A percentile compares a stretch with the other conserved stretches of the same genome.
Conservation (phyloP, 2,113 vertebrate genomes). For the Chaetura pelagica region DNA sequence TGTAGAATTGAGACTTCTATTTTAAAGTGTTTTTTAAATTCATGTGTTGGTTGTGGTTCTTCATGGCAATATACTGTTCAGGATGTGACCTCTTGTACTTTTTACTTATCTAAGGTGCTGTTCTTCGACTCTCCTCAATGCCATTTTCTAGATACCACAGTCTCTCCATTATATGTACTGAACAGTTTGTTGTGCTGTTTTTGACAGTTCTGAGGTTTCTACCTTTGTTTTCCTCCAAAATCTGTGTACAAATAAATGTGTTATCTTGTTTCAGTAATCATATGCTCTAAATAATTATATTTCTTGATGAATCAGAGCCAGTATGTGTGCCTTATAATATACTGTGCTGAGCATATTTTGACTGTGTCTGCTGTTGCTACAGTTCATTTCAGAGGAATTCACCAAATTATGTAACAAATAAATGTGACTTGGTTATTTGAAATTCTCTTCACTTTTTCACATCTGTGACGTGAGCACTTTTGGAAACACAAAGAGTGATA, state of each 20-base stretch:
- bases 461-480: accelerated
- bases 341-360: background rate
- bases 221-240: background rate
- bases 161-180: background rate
- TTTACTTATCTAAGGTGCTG: background rate
- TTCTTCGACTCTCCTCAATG: background rate
- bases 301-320: background rate
- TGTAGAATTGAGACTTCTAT: background rate
- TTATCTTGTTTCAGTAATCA: background rate
- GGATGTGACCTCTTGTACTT: background rate
- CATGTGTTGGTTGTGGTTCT: background rate
- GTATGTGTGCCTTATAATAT: background rate
- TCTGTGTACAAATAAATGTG: background rate
- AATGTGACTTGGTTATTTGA: background rate
- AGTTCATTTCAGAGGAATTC: background rate
- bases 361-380: background rate
- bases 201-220: background rate
- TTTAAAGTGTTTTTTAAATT: background rate
- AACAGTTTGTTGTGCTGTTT: background rate
- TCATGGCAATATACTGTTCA: background rate
- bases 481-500: background rate
- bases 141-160: background rate
- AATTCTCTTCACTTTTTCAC: background rate
- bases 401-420: background rate
- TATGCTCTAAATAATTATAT: background rate